Conservation (phyloP, 2,113 vertebrate genomes). For the Myiagra hebetior region DNA sequence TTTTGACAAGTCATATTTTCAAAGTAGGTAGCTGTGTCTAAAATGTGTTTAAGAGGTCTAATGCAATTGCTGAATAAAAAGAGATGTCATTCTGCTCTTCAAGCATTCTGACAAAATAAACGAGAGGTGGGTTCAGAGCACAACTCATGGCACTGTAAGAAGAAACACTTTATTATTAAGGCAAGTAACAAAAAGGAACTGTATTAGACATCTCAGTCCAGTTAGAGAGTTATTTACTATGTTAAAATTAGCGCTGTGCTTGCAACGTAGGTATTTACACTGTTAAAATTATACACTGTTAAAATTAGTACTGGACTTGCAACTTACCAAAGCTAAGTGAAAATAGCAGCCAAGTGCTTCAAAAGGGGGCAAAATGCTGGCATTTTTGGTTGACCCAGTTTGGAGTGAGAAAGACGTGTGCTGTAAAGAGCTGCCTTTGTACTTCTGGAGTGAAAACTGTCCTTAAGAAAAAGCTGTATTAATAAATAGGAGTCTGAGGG, state of each 20-base stretch:
- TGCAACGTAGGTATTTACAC: conserved; percentile 29
- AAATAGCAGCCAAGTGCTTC: conserved; percentile 25
- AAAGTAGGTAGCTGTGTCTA: neutral
- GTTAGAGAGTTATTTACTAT: conserved; percentile 42
- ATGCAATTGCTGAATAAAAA: neutral
- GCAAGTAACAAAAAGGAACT: conserved; percentile 21
- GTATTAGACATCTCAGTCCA: conserved; percentile 3
- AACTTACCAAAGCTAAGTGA: neutral
- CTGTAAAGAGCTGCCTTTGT: conserved; percentile 8
- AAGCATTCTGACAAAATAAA: neutral
- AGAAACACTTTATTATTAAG: conserved; percentile 21
- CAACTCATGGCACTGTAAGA: neutral
- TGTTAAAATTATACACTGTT: conserved; percentile 36
- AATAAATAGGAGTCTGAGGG: neutral
- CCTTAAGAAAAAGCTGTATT: neutral
- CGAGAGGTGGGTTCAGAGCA: neutral
- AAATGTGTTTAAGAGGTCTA: neutral
- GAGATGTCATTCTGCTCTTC: neutral
- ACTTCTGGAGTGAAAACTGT: neutral
- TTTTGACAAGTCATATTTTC: neutral
- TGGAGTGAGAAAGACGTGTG: neutral
- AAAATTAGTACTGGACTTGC: conserved; percentile 47
- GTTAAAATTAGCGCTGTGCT: conserved; percentile 50
- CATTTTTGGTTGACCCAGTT: neutral
- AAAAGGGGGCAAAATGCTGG: neutral